A percentile compares a stretch with the other conserved stretches of the same genome.
Evolutionary conservation across 2,113 vertebrate genomes (phyloP).

Genomic region (Pygoscelis adeliae): DNA sequence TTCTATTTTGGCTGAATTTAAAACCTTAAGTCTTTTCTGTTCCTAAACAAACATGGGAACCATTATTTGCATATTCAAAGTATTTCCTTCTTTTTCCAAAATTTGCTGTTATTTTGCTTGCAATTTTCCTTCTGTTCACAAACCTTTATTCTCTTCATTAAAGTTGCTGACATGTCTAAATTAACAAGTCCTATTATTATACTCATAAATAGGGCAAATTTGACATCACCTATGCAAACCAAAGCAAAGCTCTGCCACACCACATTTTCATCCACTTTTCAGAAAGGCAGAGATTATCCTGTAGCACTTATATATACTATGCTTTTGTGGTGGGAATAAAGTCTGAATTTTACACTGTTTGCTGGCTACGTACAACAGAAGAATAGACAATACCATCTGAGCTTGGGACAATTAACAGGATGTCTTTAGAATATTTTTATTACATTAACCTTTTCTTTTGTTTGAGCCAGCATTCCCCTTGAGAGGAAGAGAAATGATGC

Average conservation of each 20-base stretch:
- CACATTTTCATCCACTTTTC: neutral
- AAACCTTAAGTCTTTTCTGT: neutral
- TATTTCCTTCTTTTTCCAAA: neutral
- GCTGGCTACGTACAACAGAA: neutral
- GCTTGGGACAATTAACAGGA: constrained; percentile 25
- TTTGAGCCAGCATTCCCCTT: constrained; percentile 14
- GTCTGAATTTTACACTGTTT: constrained; percentile 17
- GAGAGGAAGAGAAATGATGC: constrained; percentile 46
- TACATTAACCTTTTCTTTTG: constrained; percentile 30
- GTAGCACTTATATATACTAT: neutral
- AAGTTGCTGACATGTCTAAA: neutral
- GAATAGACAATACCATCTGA: neutral
- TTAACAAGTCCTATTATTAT: neutral
- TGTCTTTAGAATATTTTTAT: constrained; percentile 45
- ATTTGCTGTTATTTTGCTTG: neutral
- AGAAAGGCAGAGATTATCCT: neutral
- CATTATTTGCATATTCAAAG: neutral
- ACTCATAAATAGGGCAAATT: neutral
- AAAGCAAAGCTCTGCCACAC: neutral
- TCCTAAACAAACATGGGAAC: neutral
- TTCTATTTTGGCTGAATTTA: neutral
- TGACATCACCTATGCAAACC: neutral
- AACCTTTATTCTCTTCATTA: neutral
- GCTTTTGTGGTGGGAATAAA: neutral
- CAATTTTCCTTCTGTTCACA: neutral